A percentile compares a stretch with the other conserved stretches of the same genome.
These are phyloP conservation scores for Temnothorax ravouxi DNA, from an alignment of 2,888 invertebrate species.

Conservation along the genomic window DNA sequence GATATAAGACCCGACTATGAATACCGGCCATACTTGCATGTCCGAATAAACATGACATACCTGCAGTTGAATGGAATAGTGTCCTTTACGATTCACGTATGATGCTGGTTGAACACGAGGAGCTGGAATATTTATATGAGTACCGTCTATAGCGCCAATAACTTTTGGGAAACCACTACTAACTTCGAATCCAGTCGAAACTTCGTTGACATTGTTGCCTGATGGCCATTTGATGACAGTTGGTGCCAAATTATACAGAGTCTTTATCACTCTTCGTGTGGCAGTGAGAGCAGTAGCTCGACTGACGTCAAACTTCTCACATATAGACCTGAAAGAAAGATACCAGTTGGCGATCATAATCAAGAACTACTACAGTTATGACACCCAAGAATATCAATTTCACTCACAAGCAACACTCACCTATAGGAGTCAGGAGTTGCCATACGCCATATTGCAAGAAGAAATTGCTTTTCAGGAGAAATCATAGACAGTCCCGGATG, in stretches of 20 bases:
- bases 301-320: slow-evolving; percentile 61
- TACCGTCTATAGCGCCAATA: slow-evolving; percentile 68
- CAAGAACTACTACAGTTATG: not conserved
- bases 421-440: too few relatives aligned
- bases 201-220: slow-evolving; percentile 47
- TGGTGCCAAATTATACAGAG: slow-evolving; percentile 48
- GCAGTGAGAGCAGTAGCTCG: slow-evolving; percentile 51
- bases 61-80: slow-evolving; percentile 66
- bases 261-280: slow-evolving; percentile 43
- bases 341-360: not conserved
- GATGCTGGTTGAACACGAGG: slow-evolving; percentile 58
- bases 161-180: slow-evolving; percentile 60
- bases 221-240: slow-evolving; percentile 61
- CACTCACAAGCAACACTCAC: too few relatives aligned
- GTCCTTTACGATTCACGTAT: slow-evolving; percentile 62
- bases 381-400: too few relatives aligned
- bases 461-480: too few relatives aligned
- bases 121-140: slow-evolving; percentile 61
- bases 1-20: too few relatives aligned
- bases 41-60: slow-evolving; percentile 5
- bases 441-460: too few relatives aligned
- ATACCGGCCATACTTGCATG: too few relatives aligned
- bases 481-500: too few relatives aligned
- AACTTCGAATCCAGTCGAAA: slow-evolving; percentile 45
- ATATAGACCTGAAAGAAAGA: slow-evolving; percentile 59